These are phyloP conservation scores for Chiloscyllium plagiosum DNA, from an alignment of 2,113 vertebrate species.

Conservation along the genomic window DNA sequence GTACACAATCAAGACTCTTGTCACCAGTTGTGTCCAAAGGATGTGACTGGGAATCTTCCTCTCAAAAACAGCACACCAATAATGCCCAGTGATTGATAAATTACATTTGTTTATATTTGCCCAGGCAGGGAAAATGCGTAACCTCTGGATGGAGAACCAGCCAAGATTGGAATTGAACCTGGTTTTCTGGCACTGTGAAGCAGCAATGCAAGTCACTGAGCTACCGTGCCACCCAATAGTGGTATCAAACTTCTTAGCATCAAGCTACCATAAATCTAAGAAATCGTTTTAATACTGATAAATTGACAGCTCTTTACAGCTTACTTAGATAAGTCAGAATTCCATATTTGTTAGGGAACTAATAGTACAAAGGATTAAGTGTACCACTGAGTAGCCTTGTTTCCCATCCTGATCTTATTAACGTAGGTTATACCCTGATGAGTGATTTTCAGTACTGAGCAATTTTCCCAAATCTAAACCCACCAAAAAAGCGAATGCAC, in stretches of 20 bases:
- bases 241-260: no score
- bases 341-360: not conserved
- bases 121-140: no score
- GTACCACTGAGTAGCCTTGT: not conserved
- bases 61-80: not conserved
- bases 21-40: not conserved
- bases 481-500: not conserved
- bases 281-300: not conserved
- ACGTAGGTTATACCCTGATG: not conserved
- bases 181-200: no score
- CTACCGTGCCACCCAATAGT: no score
- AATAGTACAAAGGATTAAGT: not conserved
- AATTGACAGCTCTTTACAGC: not conserved
- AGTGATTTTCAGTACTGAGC: not conserved
- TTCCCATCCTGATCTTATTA: not conserved
- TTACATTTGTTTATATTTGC: conserved; percentile 21
- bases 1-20: not conserved
- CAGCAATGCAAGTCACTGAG: no score
- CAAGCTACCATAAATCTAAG: not conserved
- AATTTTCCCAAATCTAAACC: not conserved
- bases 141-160: no score
- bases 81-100: not conserved
- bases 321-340: not conserved
- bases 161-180: no score
- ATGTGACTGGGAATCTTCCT: not conserved